Base-by-base conservation (phyloP, 2,113 vertebrate genomes). In the Saimiri boliviensis region DNA sequence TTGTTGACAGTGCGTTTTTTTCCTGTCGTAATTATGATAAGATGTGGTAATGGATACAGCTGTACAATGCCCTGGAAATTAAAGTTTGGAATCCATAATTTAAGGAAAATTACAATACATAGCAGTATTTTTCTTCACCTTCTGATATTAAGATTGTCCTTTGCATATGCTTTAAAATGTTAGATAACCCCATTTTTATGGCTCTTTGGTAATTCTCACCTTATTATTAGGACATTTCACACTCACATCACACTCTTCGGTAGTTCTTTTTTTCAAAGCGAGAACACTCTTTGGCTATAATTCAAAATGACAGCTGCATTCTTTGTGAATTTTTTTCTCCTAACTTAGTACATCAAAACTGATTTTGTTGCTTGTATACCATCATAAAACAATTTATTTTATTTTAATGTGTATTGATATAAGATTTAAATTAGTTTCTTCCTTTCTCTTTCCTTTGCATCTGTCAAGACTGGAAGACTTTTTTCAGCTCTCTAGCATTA, bases 1-100 rank as follows among this genome's bases (percentile, higher is more conserved):
- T 84, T 97, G 93, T 97, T 95, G 98, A 96, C 96, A 96, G 68
- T 37, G 52, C 60, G 40, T 88, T 96, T 96, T 96, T 84, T 74
- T 10, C 21, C 35, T 56, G 32, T 47, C 35, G 19, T 85, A 94
- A 96, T 91, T 88, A 47, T 60, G 91, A 95, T 93, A 96, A 81
- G 0, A 0, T 83, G 97, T 60, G 40, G 54, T 70, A 52, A 92
- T 73, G 37, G 84, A 91, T 82, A 76, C 32, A 73, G 68, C 91
- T 93, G 47, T 63, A 94, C 91, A 94, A 73, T 27, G 88, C 68
- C 0, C 0, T 45, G 81, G 71, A 73, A 98, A 98, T 96, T 76
- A 85, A 68, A 77, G 80, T 49, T 83, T 76, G 91, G 30, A 77
- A 81, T 30, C 37, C 42, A 27, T 87, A 92, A 86, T 37, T 20